phyloP scores from a whole-genome alignment of 2,797 vertebrate species.

The Gephyroberyx darwinii region DNA sequence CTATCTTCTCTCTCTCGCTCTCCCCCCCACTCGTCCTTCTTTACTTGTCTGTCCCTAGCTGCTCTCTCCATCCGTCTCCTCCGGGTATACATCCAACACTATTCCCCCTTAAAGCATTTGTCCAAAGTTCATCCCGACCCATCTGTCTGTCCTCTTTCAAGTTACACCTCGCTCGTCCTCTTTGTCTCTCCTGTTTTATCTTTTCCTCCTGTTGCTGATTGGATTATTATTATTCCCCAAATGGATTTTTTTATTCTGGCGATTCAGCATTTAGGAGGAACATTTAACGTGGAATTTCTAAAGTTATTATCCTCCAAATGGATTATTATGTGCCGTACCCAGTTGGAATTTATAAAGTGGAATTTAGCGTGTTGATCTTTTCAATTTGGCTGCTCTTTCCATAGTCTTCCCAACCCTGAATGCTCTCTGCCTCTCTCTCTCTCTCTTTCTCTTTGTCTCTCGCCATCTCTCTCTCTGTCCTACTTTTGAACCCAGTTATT shows the following conservation, averaged over 20 bases:
- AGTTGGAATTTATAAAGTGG: conserved; percentile 60
- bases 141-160: conserved; percentile 46
- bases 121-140: conserved; percentile 45
- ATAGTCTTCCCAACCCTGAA: conserved; percentile 39
- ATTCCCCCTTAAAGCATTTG: background rate
- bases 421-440: conserved; percentile 31
- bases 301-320: conserved; percentile 62
- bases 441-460: conserved; percentile 51
- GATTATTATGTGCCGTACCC: conserved; percentile 60
- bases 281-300: conserved; percentile 60
- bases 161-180: background rate
- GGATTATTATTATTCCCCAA: conserved; percentile 64
- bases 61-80: conserved; percentile 41
- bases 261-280: conserved; percentile 64
- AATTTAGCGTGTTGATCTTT: conserved; percentile 65
- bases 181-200: conserved; percentile 44
- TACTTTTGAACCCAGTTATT: conserved; percentile 78
- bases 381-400: conserved; percentile 44
- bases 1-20: conserved; percentile 46
- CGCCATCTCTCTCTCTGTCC: conserved; percentile 67
- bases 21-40: conserved; percentile 21
- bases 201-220: conserved; percentile 55
- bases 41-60: conserved; percentile 39
- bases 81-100: conserved; percentile 14
- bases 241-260: conserved; percentile 59